These are phyloP conservation scores for Heliconius ismenius DNA, from an alignment of 2,888 invertebrate species.

Conservation along the genomic window DNA sequence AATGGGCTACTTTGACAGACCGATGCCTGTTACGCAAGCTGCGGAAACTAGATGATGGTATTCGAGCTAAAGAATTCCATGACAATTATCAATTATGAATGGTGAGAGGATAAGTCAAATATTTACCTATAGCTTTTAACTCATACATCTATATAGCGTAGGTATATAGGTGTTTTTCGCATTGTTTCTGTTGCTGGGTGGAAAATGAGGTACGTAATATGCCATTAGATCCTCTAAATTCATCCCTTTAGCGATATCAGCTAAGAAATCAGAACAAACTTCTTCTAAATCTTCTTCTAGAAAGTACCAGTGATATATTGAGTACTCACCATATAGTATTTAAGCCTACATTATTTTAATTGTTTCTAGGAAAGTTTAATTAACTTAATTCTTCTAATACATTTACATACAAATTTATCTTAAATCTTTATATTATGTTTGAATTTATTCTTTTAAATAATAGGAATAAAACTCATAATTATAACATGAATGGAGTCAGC, in stretches of 20 bases:
- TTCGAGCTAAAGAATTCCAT: constrained; percentile 16
- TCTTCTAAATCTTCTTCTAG: background rate
- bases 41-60: constrained; percentile 35
- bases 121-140: background rate
- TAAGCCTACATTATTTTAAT: too few relatives aligned
- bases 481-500: background rate
- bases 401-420: background rate
- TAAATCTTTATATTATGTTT: background rate
- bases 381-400: too few relatives aligned
- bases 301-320: background rate
- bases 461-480: background rate
- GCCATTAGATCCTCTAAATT: background rate
- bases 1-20: constrained; percentile 54
- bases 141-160: background rate
- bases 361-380: too few relatives aligned
- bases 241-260: background rate
- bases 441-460: background rate
- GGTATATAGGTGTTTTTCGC: background rate
- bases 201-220: background rate
- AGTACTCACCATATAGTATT: too few relatives aligned
- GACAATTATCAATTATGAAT: background rate
- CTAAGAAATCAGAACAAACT: background rate
- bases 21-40: constrained; percentile 43
- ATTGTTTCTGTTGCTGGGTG: background rate
- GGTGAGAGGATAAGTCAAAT: background rate